Percentiles rank a stretch among this genome's conserved stretches.
Evolutionary conservation across 2,888 invertebrate species (phyloP).

Genomic region (Sialis lutaria): DNA sequence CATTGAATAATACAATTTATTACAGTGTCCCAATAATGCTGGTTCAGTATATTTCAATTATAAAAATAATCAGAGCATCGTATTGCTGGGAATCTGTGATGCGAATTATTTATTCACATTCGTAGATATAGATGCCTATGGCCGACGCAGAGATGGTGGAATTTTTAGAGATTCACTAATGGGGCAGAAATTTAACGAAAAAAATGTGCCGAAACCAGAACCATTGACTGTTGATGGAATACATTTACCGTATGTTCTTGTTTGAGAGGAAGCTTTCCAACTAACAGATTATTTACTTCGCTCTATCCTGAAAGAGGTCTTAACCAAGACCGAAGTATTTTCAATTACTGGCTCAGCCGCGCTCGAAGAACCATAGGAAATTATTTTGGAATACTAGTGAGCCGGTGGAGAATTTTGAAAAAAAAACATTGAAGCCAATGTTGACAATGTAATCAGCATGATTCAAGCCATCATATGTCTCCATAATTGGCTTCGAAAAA

Average conservation of each 20-base stretch:
- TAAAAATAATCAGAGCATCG: constrained; percentile 10
- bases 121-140: constrained; percentile 10
- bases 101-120: constrained; percentile 10
- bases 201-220: not conserved
- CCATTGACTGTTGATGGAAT: constrained; percentile 1
- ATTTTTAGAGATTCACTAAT: constrained; percentile 9
- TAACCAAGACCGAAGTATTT: constrained; percentile 5
- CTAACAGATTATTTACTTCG: constrained; percentile 9
- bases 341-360: constrained; percentile 9
- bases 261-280: constrained; percentile 10
- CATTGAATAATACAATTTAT: not conserved
- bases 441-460: not conserved
- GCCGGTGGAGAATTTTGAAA: constrained; percentile 8
- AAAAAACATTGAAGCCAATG: not conserved
- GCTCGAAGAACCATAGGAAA: constrained; percentile 7
- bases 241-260: constrained; percentile 7
- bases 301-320: constrained; percentile 8
- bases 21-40: constrained; percentile 9
- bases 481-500: not conserved
- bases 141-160: constrained; percentile 9
- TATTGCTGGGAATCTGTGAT: constrained; percentile 10
- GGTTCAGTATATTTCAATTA: constrained; percentile 11
- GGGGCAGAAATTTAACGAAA: constrained; percentile 3
- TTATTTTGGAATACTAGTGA: constrained; percentile 9
- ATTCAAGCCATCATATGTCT: not conserved